Base-by-base conservation (phyloP, 1,140 invertebrate species). In the Drosophila subpulchrella region DNA sequence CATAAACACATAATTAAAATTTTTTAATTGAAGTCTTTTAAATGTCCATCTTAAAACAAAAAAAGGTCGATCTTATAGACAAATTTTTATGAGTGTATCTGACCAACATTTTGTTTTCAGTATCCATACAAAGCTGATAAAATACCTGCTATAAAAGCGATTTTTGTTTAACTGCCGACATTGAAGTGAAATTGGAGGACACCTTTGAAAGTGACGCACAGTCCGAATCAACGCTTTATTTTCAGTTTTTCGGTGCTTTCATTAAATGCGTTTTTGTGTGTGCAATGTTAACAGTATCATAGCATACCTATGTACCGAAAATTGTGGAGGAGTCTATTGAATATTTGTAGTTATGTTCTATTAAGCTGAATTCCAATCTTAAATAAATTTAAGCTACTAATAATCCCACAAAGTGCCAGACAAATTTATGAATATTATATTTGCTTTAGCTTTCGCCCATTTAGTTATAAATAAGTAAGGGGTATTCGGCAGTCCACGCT, bases 231-330 rank as follows among this genome's bases (percentile, higher is more conserved):
- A 46, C 20, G 11, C 12, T 3, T 44, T 12, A 10, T 10, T 46
- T 65, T 41, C 15, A 15, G 11, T 47, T 48, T 71, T 17, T 32
- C 20, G 34, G 27, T 17, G 32, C 15, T 38, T 65, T 38, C 20
- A 48, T 36, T 41, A 36, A 71, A 17, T 36, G 42, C 36, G 13
- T 30, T 50, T 65, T 20, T 20, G 34, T 60, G 20, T 60, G 24
- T 66, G n/a, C 24, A 30, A 50, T 32, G 27, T 1, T 13, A 7
- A 32, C 47, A 15, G 8, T 50, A 11, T 50, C 12, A 17, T 4
- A 2, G 8, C 24, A 32, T 32, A 50, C 27, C 27, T 13, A 41
- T 60, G 12, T n/a, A 34, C 47, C 39, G 17, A 11, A 12, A 13
- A 13, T n/a, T 4, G 34, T 17, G 5, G 15, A 7, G 7, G 8